phyloP scores from a whole-genome alignment of 2,797 vertebrate genomes.

The Fratercula arctica region DNA sequence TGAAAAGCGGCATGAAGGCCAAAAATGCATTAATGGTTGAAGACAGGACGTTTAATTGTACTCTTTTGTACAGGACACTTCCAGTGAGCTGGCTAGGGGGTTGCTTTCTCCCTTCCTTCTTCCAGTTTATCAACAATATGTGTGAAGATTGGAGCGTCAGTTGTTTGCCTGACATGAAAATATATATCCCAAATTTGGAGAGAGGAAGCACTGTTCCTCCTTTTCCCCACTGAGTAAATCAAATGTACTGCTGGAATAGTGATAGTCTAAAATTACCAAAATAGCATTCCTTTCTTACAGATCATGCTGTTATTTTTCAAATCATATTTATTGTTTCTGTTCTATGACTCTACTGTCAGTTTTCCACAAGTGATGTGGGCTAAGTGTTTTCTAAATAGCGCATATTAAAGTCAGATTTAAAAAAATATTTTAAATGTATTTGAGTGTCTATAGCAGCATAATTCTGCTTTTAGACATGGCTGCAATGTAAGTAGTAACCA shows the following conservation, averaged over 20 bases:
- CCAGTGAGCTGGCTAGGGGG: not conserved
- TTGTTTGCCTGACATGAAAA: not conserved
- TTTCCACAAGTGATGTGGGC: fast-evolving
- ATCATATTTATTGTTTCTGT: not conserved
- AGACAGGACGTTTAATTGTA: not conserved
- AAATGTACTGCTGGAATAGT: not conserved
- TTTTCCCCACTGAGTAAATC: not conserved
- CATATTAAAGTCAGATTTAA: not conserved
- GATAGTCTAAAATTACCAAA: not conserved
- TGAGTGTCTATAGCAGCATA: fast-evolving
- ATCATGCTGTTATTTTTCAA: not conserved
- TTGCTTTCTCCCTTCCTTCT: not conserved
- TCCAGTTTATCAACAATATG: fast-evolving
- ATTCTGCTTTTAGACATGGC: not conserved
- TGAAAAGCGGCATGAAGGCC: fast-evolving
- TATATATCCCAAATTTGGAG: not conserved
- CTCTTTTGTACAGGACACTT: fast-evolving
- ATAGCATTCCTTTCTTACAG: fast-evolving
- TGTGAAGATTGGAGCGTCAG: not conserved
- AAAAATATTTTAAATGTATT: not conserved
- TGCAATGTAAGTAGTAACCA: not conserved
- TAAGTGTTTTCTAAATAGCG: not conserved
- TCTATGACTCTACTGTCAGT: not conserved
- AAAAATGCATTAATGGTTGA: fast-evolving
- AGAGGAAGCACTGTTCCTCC: not conserved